Evolutionary conservation across 2,113 vertebrate species (phyloP), one percentile per base, ranked within the genome.

Genomic region (Channa maculata): DNA sequence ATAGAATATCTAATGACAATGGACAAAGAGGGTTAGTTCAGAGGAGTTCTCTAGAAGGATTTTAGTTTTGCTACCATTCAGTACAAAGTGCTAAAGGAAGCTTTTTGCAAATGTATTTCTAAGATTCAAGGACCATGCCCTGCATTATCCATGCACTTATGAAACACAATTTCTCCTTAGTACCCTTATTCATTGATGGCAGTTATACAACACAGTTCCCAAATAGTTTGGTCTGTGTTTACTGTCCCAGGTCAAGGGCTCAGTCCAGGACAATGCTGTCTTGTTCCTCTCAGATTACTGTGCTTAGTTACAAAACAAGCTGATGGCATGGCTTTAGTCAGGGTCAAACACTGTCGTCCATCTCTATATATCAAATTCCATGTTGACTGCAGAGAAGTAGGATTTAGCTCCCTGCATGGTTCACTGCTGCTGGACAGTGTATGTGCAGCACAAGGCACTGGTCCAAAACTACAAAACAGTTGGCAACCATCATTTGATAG

Each of bases 281-380:
- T 82, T 66, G 85, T 71, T 72, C 80, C 59, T 92, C 91, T 94
- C 92, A 87, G 46, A 79, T 94, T 93, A 91, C 92, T 88, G 80
- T 71, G 81, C 87, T 77, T 84, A 15, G 78, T 89, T 75, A 69
- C 77, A 90, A 86, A 94, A 92, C 82, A 68, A 88, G 90, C 93
- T 92, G 91, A 93, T 92, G 90, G 44, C 75, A 73, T 72, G 75
- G 75, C 80, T 88, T 84, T 82, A 78, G 61, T 77, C 84, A 80
- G 82, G 88, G 89, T 87, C 81, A 88, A 85, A 79, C 78, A 34
- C 83, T 46, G 77, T 50, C 44, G 83, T 71, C 75, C 79, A 80
- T 57, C 77, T 76, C 75, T 59, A 36, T 79, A 69, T 77, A 90
- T 92, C 89, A 83, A 39, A 77, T 93, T 89, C 82, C 86, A 84